Evolutionary conservation across 2,797 vertebrate species (phyloP).

Genomic region (Apodemus agrarius): DNA sequence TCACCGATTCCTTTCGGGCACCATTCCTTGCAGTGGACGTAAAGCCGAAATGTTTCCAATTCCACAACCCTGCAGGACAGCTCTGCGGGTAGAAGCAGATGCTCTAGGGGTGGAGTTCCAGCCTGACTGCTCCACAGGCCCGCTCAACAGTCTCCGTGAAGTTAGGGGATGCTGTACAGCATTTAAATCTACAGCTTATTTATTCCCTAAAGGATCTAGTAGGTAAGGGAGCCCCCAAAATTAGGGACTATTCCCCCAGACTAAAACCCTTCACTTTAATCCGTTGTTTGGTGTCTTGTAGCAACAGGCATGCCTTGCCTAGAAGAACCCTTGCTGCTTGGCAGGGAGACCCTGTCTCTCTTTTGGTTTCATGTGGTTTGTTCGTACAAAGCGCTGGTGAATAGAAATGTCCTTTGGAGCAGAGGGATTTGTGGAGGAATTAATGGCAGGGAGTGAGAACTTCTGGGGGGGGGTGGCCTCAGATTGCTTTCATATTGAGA

Average conservation of each 20-base stretch:
- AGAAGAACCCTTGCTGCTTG: neutral
- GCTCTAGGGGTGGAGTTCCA: too few species aligned
- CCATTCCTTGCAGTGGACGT: neutral
- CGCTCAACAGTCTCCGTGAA: neutral
- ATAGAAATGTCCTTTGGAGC: neutral
- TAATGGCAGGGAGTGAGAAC: neutral
- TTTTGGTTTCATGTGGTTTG: neutral
- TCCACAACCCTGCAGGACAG: neutral
- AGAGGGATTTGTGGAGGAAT: neutral
- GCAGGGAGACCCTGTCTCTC: neutral
- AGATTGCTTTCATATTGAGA: neutral
- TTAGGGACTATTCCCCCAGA: neutral
- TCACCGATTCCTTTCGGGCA: neutral
- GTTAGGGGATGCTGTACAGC: neutral
- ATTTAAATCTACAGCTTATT: neutral
- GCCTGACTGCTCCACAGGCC: neutral
- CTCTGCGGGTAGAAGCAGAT: neutral
- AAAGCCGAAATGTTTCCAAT: neutral
- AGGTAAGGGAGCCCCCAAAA: neutral
- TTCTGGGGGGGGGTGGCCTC: neutral
- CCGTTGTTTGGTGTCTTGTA: neutral
- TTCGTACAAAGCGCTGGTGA: slow-evolving; percentile 3
- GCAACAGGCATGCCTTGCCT: neutral
- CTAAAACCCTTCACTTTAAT: neutral
- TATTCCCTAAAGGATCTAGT: neutral